Evolutionary conservation across 37 sponge, comb jelly and placozoan species (phyloP).

Genomic region (Oopsacas minuta): DNA sequence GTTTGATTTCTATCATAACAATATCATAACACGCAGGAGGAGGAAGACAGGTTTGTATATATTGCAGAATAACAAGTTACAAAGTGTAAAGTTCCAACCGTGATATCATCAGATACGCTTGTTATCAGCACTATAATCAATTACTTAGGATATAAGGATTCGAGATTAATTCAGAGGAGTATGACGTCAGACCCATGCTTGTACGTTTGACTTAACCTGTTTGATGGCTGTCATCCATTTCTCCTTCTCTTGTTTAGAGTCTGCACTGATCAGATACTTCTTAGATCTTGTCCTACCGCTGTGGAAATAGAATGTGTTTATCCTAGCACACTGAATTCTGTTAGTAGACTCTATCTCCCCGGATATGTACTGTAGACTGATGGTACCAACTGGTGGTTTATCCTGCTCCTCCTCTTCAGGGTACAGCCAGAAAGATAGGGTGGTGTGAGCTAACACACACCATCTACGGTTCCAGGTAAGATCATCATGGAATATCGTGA

Average conservation of each 20-base stretch:
- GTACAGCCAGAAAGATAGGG: neutral
- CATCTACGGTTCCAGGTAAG: neutral
- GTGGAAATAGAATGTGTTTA: constrained; percentile 12
- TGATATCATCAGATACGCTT: neutral
- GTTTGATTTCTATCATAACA: neutral
- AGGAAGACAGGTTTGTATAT: neutral
- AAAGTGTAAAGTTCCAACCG: neutral
- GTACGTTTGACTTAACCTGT: neutral
- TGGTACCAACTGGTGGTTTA: neutral
- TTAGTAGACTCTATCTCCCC: neutral
- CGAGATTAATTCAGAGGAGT: neutral
- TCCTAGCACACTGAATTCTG: neutral
- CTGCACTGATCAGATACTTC: constrained; percentile 15
- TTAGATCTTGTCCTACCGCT: neutral
- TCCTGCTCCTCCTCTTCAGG: constrained; percentile 4
- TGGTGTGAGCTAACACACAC: constrained; percentile 5
- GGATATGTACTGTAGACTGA: neutral
- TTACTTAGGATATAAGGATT: neutral
- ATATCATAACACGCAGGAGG: neutral
- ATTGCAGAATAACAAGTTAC: neutral
- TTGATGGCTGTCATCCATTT: neutral
- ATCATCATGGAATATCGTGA: neutral
- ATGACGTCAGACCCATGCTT: neutral
- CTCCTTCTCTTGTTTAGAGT: constrained; percentile 14
- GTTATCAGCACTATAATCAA: neutral